Conservation (phyloP, 2,888 invertebrate genomes). For the Gordius sp. region DNA sequence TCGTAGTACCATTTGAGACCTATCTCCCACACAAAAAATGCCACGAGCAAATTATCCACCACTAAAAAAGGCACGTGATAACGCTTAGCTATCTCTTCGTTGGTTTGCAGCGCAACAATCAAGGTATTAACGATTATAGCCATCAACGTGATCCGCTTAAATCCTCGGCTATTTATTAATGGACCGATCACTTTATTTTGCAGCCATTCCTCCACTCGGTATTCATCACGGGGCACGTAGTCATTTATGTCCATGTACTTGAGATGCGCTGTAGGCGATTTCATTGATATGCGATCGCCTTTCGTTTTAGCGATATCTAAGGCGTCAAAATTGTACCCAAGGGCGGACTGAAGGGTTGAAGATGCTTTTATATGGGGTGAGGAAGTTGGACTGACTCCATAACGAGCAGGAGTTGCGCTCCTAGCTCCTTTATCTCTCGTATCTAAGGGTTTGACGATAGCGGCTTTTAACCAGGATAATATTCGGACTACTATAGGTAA, state of each 20-base stretch:
- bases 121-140: not conserved
- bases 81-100: not conserved
- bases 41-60: not conserved
- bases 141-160: not conserved
- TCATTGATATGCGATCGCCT: no score
- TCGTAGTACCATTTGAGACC: constrained; percentile 2
- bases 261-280: no score
- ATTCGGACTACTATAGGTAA: no score
- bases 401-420: no score
- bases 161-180: not conserved
- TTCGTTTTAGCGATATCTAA: no score
- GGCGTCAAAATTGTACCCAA: no score
- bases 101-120: constrained; percentile 4
- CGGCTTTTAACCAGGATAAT: no score
- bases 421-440: no score
- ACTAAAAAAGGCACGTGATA: not conserved
- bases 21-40: constrained; percentile 7
- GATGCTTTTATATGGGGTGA: no score
- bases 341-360: no score
- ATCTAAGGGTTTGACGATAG: no score
- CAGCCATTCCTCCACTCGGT: not conserved
- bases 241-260: constrained; percentile 9
- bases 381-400: no score
- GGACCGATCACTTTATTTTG: not conserved
- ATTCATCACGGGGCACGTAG: not conserved